A percentile compares a stretch with the other conserved stretches of the same genome.
Conservation (phyloP, 2,113 vertebrate genomes). For the Gymnarchus niloticus region DNA sequence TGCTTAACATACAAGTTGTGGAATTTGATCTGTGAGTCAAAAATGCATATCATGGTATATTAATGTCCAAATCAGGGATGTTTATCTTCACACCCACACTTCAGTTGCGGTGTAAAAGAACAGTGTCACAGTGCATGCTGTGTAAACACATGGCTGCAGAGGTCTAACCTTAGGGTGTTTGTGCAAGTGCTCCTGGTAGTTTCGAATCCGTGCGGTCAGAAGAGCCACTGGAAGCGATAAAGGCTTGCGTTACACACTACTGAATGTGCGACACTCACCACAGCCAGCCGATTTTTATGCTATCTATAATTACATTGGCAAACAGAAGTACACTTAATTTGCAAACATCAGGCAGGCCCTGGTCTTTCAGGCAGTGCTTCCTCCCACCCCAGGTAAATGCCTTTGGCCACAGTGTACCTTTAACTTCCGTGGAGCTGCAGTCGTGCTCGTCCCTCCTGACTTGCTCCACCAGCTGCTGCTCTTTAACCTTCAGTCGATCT, state of each 20-base stretch:
- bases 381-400: neutral
- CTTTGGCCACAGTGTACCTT: conserved; percentile 55
- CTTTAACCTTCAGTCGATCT: conserved; percentile 79
- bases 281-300: neutral
- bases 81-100: conserved; percentile 42
- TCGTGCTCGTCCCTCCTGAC: conserved; percentile 72
- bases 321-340: neutral
- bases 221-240: conserved; percentile 67
- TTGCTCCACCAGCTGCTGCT: conserved; percentile 73
- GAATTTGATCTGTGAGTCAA: conserved; percentile 28
- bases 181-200: conserved; percentile 79
- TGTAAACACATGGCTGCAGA: neutral
- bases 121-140: neutral
- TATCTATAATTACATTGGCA: neutral
- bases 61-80: conserved; percentile 32
- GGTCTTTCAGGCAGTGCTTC: neutral
- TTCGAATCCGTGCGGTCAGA: conserved; percentile 79
- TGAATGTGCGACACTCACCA: neutral
- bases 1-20: neutral
- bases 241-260: neutral
- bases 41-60: conserved; percentile 47
- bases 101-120: neutral
- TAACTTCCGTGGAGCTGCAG: conserved; percentile 73
- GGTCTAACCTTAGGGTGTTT: conserved; percentile 77
- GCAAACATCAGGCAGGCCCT: neutral